Conservation (phyloP, 2,888 invertebrate genomes). For the Trichogramma evanescens region DNA sequence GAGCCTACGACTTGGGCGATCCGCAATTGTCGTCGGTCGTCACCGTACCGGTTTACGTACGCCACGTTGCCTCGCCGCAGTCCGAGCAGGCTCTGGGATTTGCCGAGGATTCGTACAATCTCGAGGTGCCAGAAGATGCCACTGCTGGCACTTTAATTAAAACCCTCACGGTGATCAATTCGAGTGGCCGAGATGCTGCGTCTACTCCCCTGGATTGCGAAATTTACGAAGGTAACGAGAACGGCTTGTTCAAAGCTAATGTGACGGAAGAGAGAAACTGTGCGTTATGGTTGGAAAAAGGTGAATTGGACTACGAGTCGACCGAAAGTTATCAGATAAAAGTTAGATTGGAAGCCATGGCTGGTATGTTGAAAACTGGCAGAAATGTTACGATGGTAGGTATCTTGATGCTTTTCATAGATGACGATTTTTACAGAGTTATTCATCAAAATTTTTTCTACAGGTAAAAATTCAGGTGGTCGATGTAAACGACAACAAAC, state of each 20-base stretch:
- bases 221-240: slow-evolving; percentile 70
- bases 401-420: neutral
- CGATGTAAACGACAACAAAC: slow-evolving; percentile 86
- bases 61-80: slow-evolving; percentile 70
- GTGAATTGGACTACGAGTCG: slow-evolving; percentile 72
- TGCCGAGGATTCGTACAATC: slow-evolving; percentile 77
- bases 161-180: slow-evolving; percentile 67
- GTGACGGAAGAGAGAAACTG: slow-evolving; percentile 77
- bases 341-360: slow-evolving; percentile 70
- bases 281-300: slow-evolving; percentile 65
- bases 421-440: neutral
- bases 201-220: slow-evolving; percentile 70
- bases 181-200: slow-evolving; percentile 56
- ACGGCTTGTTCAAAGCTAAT: slow-evolving; percentile 65
- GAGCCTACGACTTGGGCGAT: slow-evolving; percentile 80
- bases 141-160: slow-evolving; percentile 61
- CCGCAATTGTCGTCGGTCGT: slow-evolving; percentile 76
- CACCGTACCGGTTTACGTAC: slow-evolving; percentile 74
- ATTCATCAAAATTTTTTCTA: slow-evolving; percentile 11
- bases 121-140: slow-evolving; percentile 75
- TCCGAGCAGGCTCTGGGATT: slow-evolving; percentile 73
- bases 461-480: slow-evolving; percentile 71
- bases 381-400: slow-evolving; percentile 59
- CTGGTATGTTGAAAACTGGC: slow-evolving; percentile 73
- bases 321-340: slow-evolving; percentile 66